These are phyloP conservation scores for Nematopogon swammerdamellus DNA, from an alignment of 2,888 invertebrate species.

Conservation along the genomic window DNA sequence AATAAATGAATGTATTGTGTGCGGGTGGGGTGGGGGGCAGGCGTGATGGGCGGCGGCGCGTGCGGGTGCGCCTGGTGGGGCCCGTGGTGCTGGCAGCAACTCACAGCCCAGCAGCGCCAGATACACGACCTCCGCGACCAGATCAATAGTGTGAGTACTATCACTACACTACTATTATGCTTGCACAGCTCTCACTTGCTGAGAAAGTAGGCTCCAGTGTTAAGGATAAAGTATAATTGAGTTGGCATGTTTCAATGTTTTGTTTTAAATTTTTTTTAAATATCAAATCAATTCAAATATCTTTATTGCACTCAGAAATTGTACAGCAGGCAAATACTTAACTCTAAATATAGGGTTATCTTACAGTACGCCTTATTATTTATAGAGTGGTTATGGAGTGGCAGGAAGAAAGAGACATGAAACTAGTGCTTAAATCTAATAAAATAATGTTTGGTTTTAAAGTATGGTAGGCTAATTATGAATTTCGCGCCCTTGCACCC, in stretches of 20 bases:
- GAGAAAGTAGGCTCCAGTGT: too few relatives aligned
- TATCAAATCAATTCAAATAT: too few relatives aligned
- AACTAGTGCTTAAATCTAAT: too few relatives aligned
- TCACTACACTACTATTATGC: not conserved
- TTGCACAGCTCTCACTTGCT: not conserved
- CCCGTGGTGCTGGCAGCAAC: slow-evolving; percentile 48
- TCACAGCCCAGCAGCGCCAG: slow-evolving; percentile 62
- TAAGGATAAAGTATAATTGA: not conserved
- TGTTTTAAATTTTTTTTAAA: too few relatives aligned
- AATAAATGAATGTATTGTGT: too few relatives aligned
- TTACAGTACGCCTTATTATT: too few relatives aligned
- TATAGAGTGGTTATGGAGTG: too few relatives aligned
- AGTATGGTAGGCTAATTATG: too few relatives aligned
- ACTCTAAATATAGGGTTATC: too few relatives aligned
- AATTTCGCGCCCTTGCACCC: too few relatives aligned
- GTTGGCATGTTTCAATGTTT: not conserved
- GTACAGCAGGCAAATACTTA: not conserved
- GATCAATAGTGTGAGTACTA: slow-evolving; percentile 27
- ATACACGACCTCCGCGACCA: slow-evolving; percentile 59
- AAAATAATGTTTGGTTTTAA: too few relatives aligned
- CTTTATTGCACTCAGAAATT: not conserved
- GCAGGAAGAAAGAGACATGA: too few relatives aligned
- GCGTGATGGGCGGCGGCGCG: slow-evolving; percentile 38
- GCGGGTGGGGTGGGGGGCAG: slow-evolving; percentile 14
- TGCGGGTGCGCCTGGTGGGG: slow-evolving; percentile 44